These are phyloP conservation scores for Melanogrammus aeglefinus DNA, from an alignment of 2,797 vertebrate species.

Conservation along the genomic window DNA sequence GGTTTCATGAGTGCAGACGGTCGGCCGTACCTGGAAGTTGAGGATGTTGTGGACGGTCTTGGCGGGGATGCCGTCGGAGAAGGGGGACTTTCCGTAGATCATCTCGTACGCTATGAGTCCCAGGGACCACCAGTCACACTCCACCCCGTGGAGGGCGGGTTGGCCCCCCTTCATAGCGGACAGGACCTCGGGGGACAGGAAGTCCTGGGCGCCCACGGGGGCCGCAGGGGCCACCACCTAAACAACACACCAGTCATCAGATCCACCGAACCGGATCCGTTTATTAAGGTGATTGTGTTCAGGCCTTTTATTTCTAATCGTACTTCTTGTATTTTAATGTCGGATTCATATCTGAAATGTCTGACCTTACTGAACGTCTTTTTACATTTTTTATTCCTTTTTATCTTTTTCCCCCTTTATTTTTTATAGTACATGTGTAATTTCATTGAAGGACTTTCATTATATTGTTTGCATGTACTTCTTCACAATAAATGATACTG, in stretches of 20 bases:
- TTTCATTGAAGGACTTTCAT: too few species aligned
- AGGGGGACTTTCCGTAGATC: slow-evolving; percentile 87
- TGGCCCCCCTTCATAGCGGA: slow-evolving; percentile 75
- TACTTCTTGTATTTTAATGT: too few species aligned
- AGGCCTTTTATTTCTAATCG: slow-evolving; percentile 16
- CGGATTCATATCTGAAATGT: too few species aligned
- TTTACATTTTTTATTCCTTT: too few species aligned
- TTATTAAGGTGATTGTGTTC: slow-evolving; percentile 15
- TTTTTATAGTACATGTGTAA: too few species aligned
- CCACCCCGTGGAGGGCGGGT: slow-evolving; percentile 74
- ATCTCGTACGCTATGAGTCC: slow-evolving; percentile 94
- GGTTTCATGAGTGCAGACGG: not conserved
- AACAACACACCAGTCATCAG: not conserved
- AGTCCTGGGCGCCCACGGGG: slow-evolving; percentile 87
- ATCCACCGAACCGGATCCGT: not conserved
- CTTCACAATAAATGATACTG: too few species aligned
- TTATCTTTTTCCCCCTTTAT: too few species aligned
- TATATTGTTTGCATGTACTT: too few species aligned
- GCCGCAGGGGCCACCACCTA: slow-evolving; percentile 81
- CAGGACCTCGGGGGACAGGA: slow-evolving; percentile 90
- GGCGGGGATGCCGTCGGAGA: slow-evolving; percentile 83
- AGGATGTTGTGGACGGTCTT: slow-evolving; percentile 93
- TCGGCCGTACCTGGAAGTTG: slow-evolving; percentile 84
- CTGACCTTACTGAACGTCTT: too few species aligned
- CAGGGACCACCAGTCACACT: slow-evolving; percentile 98